phyloP scores from a whole-genome alignment of 2,888 invertebrate species.

The Linnaemya vulpina region DNA sequence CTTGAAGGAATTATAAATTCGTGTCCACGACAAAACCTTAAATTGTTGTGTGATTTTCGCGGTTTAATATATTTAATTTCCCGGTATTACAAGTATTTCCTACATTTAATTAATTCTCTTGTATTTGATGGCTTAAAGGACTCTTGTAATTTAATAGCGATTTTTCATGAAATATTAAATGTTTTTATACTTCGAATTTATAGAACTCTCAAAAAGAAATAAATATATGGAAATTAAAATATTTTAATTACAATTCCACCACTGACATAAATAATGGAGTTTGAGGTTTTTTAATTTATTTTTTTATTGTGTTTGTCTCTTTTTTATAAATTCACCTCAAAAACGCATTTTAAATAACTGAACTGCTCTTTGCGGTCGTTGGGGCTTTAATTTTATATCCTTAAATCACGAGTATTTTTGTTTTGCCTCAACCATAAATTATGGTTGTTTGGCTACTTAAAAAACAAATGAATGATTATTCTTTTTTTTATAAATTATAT shows the following conservation, averaged over 20 bases:
- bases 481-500: not conserved
- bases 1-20: slow-evolving; percentile 7
- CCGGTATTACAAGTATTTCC: slow-evolving; percentile 7
- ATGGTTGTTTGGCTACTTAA: slow-evolving; percentile 57
- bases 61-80: slow-evolving; percentile 48
- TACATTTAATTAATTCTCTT: not conserved
- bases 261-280: slow-evolving; percentile 12
- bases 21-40: slow-evolving; percentile 38
- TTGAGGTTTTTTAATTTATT: not conserved
- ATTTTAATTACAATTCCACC: not conserved
- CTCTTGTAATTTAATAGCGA: slow-evolving; percentile 47
- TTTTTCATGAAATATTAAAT: slow-evolving; percentile 14
- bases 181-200: too few species aligned
- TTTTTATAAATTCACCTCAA: slow-evolving; percentile 12
- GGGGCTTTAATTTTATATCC: slow-evolving; percentile 34
- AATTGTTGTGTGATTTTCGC: slow-evolving; percentile 38
- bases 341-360: slow-evolving; percentile 53
- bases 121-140: not conserved
- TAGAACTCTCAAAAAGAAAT: slow-evolving; percentile 38
- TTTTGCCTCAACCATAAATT: slow-evolving; percentile 58
- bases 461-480: not conserved
- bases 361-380: slow-evolving; percentile 49
- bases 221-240: slow-evolving; percentile 24
- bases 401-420: slow-evolving; percentile 15
- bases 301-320: slow-evolving; percentile 19